These are phyloP conservation scores for Sarcophaga caerulescens DNA, from an alignment of 2,888 invertebrate species.

Conservation along the genomic window DNA sequence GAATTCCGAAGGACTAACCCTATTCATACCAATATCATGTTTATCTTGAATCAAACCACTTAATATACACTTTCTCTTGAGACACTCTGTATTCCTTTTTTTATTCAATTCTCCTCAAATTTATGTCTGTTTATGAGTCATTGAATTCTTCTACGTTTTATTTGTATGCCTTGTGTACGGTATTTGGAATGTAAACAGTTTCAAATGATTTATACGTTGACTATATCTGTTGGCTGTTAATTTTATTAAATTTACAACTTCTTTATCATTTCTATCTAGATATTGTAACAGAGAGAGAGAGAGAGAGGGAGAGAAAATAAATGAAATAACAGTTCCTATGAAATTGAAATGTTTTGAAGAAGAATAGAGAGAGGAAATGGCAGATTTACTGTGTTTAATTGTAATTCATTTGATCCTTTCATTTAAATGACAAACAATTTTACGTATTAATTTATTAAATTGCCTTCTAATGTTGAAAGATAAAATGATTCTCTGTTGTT, in stretches of 20 bases:
- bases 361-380: background rate
- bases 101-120: too few species aligned
- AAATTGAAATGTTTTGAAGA: constrained; percentile 9
- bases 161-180: background rate
- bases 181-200: background rate
- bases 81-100: too few species aligned
- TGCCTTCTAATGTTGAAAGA: background rate
- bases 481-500: background rate
- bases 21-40: too few species aligned
- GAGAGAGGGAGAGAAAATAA: background rate
- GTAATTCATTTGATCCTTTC: constrained; percentile 13
- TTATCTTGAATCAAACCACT: too few species aligned
- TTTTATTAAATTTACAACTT: constrained; percentile 43
- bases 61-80: too few species aligned
- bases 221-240: constrained; percentile 13
- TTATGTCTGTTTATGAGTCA: background rate
- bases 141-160: constrained; percentile 1
- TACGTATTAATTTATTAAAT: background rate
- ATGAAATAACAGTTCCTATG: background rate
- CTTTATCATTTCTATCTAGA: background rate
- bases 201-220: constrained; percentile 42
- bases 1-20: too few species aligned
- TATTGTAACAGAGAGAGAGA: background rate
- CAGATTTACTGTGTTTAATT: constrained; percentile 14
- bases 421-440: constrained; percentile 9